Conservation (phyloP, 2,888 invertebrate species). For the Tetragonula carbonaria region DNA sequence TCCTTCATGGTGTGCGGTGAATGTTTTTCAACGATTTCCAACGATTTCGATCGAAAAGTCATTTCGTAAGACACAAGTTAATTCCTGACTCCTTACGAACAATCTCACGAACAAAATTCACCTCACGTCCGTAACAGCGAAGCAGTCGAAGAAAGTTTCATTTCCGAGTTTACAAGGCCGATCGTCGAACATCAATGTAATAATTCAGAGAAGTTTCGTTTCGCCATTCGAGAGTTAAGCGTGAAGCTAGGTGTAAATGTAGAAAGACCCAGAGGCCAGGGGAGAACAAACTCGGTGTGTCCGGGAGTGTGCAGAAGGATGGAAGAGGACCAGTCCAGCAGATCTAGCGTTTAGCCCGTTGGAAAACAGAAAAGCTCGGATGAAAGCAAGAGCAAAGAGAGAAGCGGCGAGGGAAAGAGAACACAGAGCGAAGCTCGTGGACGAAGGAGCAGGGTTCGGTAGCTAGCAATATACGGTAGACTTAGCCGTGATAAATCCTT, state of each 20-base stretch:
- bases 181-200: too few relatives aligned
- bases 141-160: too few relatives aligned
- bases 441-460: constrained; percentile 75
- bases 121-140: too few relatives aligned
- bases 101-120: too few relatives aligned
- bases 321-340: constrained; percentile 41
- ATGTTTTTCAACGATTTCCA: too few relatives aligned
- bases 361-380: constrained; percentile 24
- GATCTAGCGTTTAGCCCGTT: constrained; percentile 38
- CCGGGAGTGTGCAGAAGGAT: neutral
- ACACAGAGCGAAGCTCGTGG: constrained; percentile 45
- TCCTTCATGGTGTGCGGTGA: too few relatives aligned
- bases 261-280: constrained; percentile 23
- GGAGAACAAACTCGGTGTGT: constrained; percentile 2
- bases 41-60: too few relatives aligned
- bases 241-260: constrained; percentile 28
- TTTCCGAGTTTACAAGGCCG: too few relatives aligned
- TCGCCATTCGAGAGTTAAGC: neutral
- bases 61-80: too few relatives aligned
- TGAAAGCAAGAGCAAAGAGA: constrained; percentile 31
- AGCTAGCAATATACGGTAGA: constrained; percentile 83
- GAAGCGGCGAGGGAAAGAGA: constrained; percentile 26
- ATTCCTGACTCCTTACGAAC: too few relatives aligned
- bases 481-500: constrained; percentile 84
- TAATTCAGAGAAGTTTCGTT: neutral